Percentiles rank a stretch among this genome's conserved stretches.
Evolutionary conservation across 2,113 vertebrate genomes (phyloP).

Genomic region (Phodopus roborovskii): DNA sequence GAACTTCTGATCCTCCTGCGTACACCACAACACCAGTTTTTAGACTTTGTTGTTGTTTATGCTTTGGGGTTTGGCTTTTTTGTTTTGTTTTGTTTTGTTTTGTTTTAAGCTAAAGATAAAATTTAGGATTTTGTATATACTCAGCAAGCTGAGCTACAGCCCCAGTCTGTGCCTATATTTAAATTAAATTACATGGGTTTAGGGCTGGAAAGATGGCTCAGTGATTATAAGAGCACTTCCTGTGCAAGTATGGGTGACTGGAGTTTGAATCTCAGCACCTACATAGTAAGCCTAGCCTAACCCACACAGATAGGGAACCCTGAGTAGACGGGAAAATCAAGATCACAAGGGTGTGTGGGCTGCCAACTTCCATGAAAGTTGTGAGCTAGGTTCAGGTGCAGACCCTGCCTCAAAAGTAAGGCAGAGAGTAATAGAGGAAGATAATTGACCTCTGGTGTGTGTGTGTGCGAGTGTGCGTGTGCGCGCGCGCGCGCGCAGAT

Average conservation of each 20-base stretch:
- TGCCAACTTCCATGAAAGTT: not conserved
- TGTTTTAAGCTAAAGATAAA: not conserved
- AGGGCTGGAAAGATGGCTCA: not conserved
- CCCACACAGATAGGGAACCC: not conserved
- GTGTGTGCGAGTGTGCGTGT: not conserved
- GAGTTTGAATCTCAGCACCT: not conserved
- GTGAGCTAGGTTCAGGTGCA: not conserved
- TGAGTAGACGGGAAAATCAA: not conserved
- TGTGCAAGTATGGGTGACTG: not conserved
- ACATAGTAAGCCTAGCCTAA: not conserved
- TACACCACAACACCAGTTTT: not conserved
- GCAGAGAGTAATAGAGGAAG: not conserved
- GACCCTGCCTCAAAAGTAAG: not conserved
- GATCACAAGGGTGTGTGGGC: not conserved
- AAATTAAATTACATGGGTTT: not conserved
- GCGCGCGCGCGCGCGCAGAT: rapidly evolving
- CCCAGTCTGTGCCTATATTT: not conserved
- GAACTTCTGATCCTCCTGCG: not conserved
- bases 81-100: not conserved
- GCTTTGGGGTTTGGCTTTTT: not conserved
- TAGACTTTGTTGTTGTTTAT: too few relatives aligned
- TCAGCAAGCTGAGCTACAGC: not conserved
- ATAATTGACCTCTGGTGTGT: not conserved
- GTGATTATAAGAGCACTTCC: not conserved
- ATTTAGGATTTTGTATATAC: not conserved